Evolutionary conservation across 1,140 invertebrate genomes (phyloP), one percentile per base, ranked within the genome.

Genomic region (Micrasema longulum): DNA sequence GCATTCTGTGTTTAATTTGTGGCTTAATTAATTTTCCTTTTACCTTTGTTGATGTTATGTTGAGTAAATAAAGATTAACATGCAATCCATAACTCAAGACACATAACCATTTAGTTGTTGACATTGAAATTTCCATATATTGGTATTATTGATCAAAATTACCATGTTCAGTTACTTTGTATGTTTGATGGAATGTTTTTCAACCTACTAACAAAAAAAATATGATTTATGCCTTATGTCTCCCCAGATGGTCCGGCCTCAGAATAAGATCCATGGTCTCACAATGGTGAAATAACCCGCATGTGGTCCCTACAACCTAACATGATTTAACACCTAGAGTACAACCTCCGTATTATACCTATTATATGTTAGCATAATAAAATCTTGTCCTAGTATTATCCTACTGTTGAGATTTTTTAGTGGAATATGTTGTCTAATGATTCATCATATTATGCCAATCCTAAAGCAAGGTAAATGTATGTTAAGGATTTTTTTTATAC

Each of bases 241-340:
- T 64, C 23, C 57, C 18, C 60, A 64, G 60, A 64, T 64, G 60
- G 12, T 45, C 22, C 60, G n/a, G 60, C 60, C 26, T 41, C 38
- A n/a, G 60, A 64, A 64, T 64, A 22, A 64, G 22, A 6, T 31
- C 57, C 57, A 62, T 64, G 14, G 43, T 64, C 41, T 23, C 47
- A 31, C 55, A 69, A 69, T 73, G 72, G 72, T 73, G 72, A 69
- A 69, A 53, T 73, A 73, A 73, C 72, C 68, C 14, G 60, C 60
- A 26, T 64, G 60, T 18, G 1, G 12, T 38, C 38, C 43, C 60
- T 10, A 47, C 35, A 20, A 41, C 16, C 55, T 60, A 43, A 20
- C 35, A 14, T 60, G 22, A 35, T 18, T 55, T 31, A 55, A 36
- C 26, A 66, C 64, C 64, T 66, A 14, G 36, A 66, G 64, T 66